phyloP scores from a whole-genome alignment of 53 echinoderm and acorn worm genomes.

The Holothuria leucospilota region DNA sequence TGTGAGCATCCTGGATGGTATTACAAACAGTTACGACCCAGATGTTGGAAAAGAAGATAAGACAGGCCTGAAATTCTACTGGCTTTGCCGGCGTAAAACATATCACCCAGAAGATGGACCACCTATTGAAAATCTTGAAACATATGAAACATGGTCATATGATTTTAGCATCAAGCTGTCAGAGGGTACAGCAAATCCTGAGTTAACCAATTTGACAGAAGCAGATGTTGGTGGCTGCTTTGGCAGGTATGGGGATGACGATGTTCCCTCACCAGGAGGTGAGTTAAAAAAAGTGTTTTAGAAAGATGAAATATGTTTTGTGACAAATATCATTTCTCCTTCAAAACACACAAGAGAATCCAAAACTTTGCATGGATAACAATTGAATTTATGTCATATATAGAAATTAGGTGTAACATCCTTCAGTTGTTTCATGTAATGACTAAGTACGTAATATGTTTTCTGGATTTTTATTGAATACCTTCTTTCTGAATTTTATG shows the following conservation, averaged over 20 bases:
- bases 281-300: conserved; percentile 9
- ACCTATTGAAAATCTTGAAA: conserved; percentile 62
- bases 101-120: conserved; percentile 35
- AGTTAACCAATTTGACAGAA: not conserved
- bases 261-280: conserved; percentile 72
- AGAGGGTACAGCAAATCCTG: conserved; percentile 17
- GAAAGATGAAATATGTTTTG: too few species aligned
- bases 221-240: conserved; percentile 75
- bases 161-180: conserved; percentile 29
- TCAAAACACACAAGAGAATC: too few species aligned
- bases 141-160: conserved; percentile 71
- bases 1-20: conserved; percentile 55
- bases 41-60: conserved; percentile 41
- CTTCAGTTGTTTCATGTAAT: too few species aligned
- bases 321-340: too few species aligned
- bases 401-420: too few species aligned
- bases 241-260: conserved; percentile 55
- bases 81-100: conserved; percentile 80
- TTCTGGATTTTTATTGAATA: too few species aligned
- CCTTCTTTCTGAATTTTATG: too few species aligned
- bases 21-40: conserved; percentile 61
- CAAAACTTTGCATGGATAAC: too few species aligned
- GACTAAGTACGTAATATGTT: too few species aligned
- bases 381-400: too few species aligned
- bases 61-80: conserved; percentile 51